Conservation (phyloP, 2,797 vertebrate species). For the Malurus leucopterus region DNA sequence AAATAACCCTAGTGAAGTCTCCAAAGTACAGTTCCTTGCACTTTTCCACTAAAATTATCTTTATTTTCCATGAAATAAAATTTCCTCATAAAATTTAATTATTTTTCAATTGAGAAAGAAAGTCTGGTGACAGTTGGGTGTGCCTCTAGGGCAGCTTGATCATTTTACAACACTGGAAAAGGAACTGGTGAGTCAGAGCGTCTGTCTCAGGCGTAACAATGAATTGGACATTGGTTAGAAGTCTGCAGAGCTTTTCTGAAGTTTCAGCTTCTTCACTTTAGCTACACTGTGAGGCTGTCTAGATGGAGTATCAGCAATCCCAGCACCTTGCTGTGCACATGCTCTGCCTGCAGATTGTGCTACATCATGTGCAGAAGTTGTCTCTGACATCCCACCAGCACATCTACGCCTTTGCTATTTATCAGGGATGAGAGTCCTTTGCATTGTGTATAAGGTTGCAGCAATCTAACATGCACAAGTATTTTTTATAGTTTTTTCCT, state of each 20-base stretch:
- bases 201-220: not conserved
- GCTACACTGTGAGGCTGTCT: not conserved
- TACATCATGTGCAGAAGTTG: not conserved
- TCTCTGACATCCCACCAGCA: not conserved
- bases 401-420: not conserved
- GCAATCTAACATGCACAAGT: not conserved
- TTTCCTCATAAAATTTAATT: not conserved
- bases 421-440: not conserved
- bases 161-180: not conserved
- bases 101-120: not conserved
- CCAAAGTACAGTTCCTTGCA: not conserved
- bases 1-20: not conserved
- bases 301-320: not conserved
- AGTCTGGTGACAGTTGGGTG: not conserved
- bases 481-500: not conserved
- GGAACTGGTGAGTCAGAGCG: not conserved
- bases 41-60: not conserved
- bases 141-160: not conserved
- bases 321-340: not conserved
- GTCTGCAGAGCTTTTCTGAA: not conserved
- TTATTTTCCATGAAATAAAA: not conserved
- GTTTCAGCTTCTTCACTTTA: constrained; percentile 2
- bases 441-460: not conserved
- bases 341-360: not conserved
- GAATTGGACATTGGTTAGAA: not conserved